Evolutionary conservation across 1,140 invertebrate species (phyloP).

Genomic region (Saxidomus purpurata): DNA sequence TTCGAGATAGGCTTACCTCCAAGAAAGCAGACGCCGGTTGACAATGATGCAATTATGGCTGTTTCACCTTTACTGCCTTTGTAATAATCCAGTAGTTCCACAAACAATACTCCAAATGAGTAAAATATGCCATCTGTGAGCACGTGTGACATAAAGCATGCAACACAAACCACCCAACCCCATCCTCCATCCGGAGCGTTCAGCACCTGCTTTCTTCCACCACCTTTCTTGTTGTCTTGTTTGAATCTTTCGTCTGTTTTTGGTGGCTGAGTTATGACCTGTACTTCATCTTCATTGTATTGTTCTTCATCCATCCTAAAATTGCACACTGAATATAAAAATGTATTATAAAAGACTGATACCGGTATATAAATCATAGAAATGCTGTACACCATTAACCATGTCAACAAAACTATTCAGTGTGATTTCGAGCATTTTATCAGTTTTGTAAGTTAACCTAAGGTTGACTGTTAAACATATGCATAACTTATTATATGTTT

Average conservation of each 20-base stretch:
- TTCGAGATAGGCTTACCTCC: too few species aligned
- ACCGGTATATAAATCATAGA: too few species aligned
- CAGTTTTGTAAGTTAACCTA: too few species aligned
- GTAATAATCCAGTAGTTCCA: slow-evolving; percentile 93
- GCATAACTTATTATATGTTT: too few species aligned
- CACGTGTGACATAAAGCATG: slow-evolving; percentile 42
- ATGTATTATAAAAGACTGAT: too few species aligned
- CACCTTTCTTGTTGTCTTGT: too few species aligned
- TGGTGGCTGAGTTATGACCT: not conserved
- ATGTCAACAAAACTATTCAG: too few species aligned
- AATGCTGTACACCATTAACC: too few species aligned
- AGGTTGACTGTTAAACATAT: too few species aligned
- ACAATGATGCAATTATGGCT: slow-evolving; percentile 90
- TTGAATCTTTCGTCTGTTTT: not conserved
- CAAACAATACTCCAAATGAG: slow-evolving; percentile 82
- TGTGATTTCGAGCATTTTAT: too few species aligned
- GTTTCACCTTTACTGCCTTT: slow-evolving; percentile 93
- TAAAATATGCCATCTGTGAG: slow-evolving; percentile 93
- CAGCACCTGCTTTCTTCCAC: not conserved
- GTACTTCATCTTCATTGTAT: not conserved
- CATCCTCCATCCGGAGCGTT: slow-evolving; percentile 66
- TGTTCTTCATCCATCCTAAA: not conserved
- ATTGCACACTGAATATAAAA: too few species aligned
- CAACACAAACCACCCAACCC: slow-evolving; percentile 64
- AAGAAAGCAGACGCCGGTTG: slow-evolving; percentile 61